Conservation (phyloP, 2,797 vertebrate species). For the Lerista edwardsae region DNA sequence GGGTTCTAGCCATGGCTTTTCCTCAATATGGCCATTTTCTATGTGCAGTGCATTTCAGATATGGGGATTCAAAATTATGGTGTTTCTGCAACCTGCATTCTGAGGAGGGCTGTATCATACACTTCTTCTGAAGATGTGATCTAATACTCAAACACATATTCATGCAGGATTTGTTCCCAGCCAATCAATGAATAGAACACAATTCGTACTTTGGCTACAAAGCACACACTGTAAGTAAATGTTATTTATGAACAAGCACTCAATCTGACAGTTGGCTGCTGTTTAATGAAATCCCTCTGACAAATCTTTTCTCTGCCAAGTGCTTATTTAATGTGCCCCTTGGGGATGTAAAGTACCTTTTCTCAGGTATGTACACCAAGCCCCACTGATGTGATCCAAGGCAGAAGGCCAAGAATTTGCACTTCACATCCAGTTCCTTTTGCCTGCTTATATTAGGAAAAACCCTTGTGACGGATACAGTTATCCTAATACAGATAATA, state of each 20-base stretch:
- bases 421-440: constrained; percentile 11
- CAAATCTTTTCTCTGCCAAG: constrained; percentile 3
- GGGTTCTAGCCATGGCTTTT: not conserved
- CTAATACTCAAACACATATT: not conserved
- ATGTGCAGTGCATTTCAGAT: not conserved
- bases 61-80: not conserved
- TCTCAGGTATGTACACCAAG: constrained; percentile 18
- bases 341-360: constrained; percentile 16
- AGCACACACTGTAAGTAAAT: not conserved
- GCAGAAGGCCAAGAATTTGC: constrained; percentile 2
- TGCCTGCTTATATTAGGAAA: constrained; percentile 4
- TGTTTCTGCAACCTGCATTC: not conserved
- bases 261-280: constrained; percentile 8
- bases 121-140: not conserved
- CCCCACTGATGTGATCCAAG: constrained; percentile 10
- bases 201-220: not conserved
- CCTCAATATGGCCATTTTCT: not conserved
- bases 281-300: constrained; percentile 6
- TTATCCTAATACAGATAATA: constrained; percentile 9
- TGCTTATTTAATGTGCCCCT: constrained; percentile 26
- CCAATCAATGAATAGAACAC: not conserved
- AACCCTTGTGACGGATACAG: not conserved
- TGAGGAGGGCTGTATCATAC: not conserved
- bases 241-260: constrained; percentile 3
- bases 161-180: not conserved